phyloP scores from a whole-genome alignment of 64 coral and sea anemone species.

The Montipora cactus region DNA sequence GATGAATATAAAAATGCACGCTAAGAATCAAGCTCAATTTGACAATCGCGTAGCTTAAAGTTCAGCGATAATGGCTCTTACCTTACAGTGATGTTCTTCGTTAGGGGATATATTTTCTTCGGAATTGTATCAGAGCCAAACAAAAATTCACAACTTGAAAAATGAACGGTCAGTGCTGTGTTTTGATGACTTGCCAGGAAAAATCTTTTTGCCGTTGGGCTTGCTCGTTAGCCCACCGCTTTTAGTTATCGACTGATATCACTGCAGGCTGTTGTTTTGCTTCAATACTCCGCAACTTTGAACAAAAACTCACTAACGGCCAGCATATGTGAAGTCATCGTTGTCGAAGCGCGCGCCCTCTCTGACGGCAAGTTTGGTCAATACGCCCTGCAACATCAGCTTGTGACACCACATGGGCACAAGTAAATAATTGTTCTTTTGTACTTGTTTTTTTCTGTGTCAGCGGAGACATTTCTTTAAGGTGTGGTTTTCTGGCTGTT shows the following conservation, averaged over 20 bases:
- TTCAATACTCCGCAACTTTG: background rate
- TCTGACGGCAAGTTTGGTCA: background rate
- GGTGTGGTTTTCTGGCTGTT: conserved; percentile 6
- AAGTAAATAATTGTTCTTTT: background rate
- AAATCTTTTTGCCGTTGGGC: background rate
- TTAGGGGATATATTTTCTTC: background rate
- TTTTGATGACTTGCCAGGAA: background rate
- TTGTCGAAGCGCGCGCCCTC: background rate
- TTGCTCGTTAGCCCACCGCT: too few relatives aligned
- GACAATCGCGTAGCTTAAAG: background rate
- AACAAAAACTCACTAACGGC: background rate
- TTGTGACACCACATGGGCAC: conserved; percentile 41
- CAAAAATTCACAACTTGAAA: background rate
- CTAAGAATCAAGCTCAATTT: background rate
- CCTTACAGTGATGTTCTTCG: background rate
- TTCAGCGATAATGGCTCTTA: background rate
- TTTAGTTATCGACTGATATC: background rate
- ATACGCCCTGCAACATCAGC: conserved; percentile 25
- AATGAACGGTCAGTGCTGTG: background rate
- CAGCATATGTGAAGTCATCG: conserved; percentile 36
- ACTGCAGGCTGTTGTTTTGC: background rate
- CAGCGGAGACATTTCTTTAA: background rate
- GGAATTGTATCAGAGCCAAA: background rate
- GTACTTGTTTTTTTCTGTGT: background rate
- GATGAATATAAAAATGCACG: background rate